Evolutionary conservation across 2,113 vertebrate genomes (phyloP).

Genomic region (Haemorhous mexicanus): DNA sequence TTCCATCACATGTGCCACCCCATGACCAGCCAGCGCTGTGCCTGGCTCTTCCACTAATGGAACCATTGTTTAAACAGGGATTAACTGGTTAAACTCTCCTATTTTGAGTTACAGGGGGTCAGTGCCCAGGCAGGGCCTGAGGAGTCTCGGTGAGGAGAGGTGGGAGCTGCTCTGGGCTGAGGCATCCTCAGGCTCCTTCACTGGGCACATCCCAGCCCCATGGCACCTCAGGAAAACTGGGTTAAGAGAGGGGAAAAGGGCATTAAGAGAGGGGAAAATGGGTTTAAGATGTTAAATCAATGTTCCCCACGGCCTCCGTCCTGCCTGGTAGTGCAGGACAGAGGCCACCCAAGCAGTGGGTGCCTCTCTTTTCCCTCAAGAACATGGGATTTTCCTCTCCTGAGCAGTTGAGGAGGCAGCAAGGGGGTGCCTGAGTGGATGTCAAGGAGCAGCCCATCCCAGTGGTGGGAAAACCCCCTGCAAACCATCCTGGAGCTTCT

Average conservation of each 20-base stretch:
- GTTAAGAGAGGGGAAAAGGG: background rate
- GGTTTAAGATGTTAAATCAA: background rate
- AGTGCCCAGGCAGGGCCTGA: background rate
- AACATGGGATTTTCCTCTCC: background rate
- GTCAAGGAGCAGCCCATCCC: too few species aligned
- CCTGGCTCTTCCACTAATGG: background rate
- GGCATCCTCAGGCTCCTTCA: background rate
- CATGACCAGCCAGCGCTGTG: fast-evolving
- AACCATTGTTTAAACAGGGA: background rate
- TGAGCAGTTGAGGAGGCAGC: background rate
- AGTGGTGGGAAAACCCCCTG: fast-evolving
- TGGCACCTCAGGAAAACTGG: fast-evolving
- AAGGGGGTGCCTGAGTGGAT: background rate
- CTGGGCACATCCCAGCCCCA: background rate
- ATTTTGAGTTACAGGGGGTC: fast-evolving
- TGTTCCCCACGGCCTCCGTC: background rate
- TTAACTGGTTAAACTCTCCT: background rate
- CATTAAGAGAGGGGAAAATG: fast-evolving
- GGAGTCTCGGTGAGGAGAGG: background rate
- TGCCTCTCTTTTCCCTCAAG: background rate
- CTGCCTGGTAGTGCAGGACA: too few species aligned
- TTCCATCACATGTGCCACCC: background rate
- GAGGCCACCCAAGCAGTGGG: background rate
- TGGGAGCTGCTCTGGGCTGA: background rate
- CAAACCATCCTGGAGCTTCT: background rate